Evolutionary conservation across 2,888 invertebrate species (phyloP).

Genomic region (Nycteola revayana): DNA sequence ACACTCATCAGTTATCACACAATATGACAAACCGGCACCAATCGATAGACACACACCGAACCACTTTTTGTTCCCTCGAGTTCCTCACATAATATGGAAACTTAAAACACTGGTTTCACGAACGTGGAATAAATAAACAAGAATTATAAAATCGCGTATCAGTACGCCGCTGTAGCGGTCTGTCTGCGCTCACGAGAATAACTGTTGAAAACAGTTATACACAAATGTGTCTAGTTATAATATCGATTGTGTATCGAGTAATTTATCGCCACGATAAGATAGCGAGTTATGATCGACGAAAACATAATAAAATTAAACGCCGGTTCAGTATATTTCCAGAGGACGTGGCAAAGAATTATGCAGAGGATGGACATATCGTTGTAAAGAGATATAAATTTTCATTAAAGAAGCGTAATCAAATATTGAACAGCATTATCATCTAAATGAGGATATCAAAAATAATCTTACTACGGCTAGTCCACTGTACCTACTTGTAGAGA

Average conservation of each 20-base stretch:
- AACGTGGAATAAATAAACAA: constrained; percentile 36
- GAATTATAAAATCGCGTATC: constrained; percentile 38
- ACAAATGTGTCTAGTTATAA: constrained; percentile 54
- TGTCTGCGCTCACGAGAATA: constrained; percentile 61
- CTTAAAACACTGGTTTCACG: constrained; percentile 19
- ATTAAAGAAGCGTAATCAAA: constrained; percentile 22
- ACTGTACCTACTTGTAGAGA: constrained; percentile 28
- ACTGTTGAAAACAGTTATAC: constrained; percentile 63
- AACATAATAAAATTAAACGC: constrained; percentile 40
- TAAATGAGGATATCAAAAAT: constrained; percentile 31
- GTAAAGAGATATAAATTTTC: constrained; percentile 1
- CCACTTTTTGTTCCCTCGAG: constrained; percentile 16
- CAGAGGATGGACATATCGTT: no score
- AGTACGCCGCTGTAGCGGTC: constrained; percentile 49
- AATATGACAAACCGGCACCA: constrained; percentile 22
- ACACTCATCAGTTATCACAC: constrained; percentile 19
- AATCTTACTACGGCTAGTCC: constrained; percentile 21
- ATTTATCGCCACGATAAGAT: constrained; percentile 78
- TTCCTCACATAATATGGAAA: constrained; percentile 15
- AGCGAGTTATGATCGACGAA: constrained; percentile 39
- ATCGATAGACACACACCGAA: constrained; percentile 15
- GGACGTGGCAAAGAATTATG: neutral
- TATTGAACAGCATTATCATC: constrained; percentile 44
- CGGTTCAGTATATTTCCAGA: constrained; percentile 39
- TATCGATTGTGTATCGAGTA: constrained; percentile 73